phyloP scores from a whole-genome alignment of 2,797 vertebrate genomes.

The Anguilla obscura region DNA sequence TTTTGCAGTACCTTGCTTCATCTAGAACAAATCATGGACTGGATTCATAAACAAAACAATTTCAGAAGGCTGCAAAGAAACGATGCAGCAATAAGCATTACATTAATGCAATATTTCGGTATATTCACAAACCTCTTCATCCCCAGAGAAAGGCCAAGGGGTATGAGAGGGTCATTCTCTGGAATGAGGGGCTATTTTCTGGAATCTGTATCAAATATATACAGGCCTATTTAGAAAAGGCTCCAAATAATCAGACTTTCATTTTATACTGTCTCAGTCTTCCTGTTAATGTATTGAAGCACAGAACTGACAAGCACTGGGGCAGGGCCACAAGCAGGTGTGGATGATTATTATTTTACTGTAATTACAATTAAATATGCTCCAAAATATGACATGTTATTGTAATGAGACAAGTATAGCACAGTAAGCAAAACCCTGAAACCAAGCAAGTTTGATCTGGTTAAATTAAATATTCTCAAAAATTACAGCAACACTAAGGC shows the following conservation, averaged over 20 bases:
- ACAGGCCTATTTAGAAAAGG: neutral
- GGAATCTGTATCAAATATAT: neutral
- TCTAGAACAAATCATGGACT: conserved; percentile 61
- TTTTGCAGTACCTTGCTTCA: conserved; percentile 46
- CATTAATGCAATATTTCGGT: neutral
- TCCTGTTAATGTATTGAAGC: neutral
- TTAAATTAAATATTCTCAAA: neutral
- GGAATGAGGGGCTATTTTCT: neutral
- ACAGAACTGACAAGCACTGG: neutral
- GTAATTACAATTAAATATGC: neutral
- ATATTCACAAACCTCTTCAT: conserved; percentile 40
- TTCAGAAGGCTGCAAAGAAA: conserved; percentile 31
- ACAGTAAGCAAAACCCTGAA: neutral
- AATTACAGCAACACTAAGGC: neutral
- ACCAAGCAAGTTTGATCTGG: neutral
- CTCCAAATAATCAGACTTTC: neutral
- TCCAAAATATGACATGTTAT: neutral
- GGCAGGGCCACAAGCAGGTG: neutral
- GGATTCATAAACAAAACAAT: conserved; percentile 41
- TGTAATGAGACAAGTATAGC: neutral
- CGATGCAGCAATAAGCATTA: neutral
- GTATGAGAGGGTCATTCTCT: neutral
- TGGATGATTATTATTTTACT: neutral
- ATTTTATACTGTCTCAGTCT: neutral
- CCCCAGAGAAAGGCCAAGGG: conserved; percentile 41